phyloP scores from a whole-genome alignment of 1,140 invertebrate species.

The Drosophila kurseongensis region DNA sequence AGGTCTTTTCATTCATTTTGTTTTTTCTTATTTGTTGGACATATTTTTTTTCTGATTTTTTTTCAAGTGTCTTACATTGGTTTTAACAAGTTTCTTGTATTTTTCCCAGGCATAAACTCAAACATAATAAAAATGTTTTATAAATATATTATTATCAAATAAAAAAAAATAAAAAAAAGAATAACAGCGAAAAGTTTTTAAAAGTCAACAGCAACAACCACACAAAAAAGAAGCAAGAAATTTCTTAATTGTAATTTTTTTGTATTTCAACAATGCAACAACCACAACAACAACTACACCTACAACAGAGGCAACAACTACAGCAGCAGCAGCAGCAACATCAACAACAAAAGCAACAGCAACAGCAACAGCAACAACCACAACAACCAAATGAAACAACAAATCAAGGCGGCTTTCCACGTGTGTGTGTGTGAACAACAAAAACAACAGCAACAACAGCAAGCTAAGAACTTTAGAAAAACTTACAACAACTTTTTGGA shows the following conservation, averaged over 20 bases:
- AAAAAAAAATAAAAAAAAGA: constrained; percentile 25
- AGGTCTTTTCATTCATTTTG: constrained; percentile 3
- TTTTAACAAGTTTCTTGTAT: constrained; percentile 32
- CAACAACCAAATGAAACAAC: constrained; percentile 32
- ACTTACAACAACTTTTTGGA: constrained; percentile 54
- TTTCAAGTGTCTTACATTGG: constrained; percentile 35
- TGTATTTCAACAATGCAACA: constrained; percentile 61
- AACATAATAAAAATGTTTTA: constrained; percentile 73
- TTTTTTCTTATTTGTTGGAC: no score
- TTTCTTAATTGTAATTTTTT: constrained; percentile 34
- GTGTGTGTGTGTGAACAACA: constrained; percentile 69
- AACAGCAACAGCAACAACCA: constrained; percentile 22
- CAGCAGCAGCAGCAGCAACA: constrained; percentile 32
- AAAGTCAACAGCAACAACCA: constrained; percentile 24
- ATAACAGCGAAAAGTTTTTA: constrained; percentile 34
- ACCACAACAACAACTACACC: constrained; percentile 31
- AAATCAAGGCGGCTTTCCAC: constrained; percentile 42
- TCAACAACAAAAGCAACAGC: constrained; percentile 31
- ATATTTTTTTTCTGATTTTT: constrained; percentile 36
- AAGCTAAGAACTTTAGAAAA: constrained; percentile 31
- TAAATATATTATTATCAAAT: constrained; percentile 64
- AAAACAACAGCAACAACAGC: constrained; percentile 34
- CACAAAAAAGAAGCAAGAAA: constrained; percentile 27
- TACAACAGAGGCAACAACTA: constrained; percentile 31
- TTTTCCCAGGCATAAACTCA: constrained; percentile 66